phyloP scores from a whole-genome alignment of 2,797 vertebrate genomes.

The Acrossocheilus fasciatus region DNA sequence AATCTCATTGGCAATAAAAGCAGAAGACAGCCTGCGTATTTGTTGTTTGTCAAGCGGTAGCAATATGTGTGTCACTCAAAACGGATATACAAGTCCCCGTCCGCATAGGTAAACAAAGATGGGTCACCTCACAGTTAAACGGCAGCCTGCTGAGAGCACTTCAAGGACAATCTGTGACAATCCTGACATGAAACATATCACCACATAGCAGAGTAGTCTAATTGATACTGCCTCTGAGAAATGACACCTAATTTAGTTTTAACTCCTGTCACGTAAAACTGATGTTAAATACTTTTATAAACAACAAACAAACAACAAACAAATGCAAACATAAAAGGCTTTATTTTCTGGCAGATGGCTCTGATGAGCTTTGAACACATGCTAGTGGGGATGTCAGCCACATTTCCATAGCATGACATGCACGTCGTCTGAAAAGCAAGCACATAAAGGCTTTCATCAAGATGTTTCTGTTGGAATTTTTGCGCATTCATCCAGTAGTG shows the following conservation, averaged over 20 bases:
- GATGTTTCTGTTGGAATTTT: not conserved
- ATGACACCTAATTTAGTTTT: not conserved
- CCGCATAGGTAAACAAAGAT: not conserved
- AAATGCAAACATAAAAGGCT: not conserved
- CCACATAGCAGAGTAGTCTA: not conserved
- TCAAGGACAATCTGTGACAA: slow-evolving; percentile 31
- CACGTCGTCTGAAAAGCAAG: slow-evolving; percentile 33
- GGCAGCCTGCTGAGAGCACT: slow-evolving; percentile 5
- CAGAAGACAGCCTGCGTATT: slow-evolving; percentile 9
- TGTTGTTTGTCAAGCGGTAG: slow-evolving; percentile 14
- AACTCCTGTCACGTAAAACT: not conserved
- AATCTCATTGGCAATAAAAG: slow-evolving; percentile 51
- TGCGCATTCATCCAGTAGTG: not conserved
- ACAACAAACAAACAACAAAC: not conserved
- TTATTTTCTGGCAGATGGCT: slow-evolving; percentile 7
- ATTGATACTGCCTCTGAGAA: not conserved
- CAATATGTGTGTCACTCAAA: slow-evolving; percentile 42
- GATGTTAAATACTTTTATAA: not conserved
- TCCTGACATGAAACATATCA: slow-evolving; percentile 18
- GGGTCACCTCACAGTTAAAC: slow-evolving; percentile 44
- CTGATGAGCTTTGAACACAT: slow-evolving; percentile 12
- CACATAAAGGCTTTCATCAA: not conserved
- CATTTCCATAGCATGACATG: slow-evolving; percentile 1
- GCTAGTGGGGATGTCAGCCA: not conserved
- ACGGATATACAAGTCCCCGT: not conserved